A percentile compares a stretch with the other conserved stretches of the same genome.
Evolutionary conservation across 2,888 invertebrate species (phyloP).

Genomic region (Lomographa bimaculata): DNA sequence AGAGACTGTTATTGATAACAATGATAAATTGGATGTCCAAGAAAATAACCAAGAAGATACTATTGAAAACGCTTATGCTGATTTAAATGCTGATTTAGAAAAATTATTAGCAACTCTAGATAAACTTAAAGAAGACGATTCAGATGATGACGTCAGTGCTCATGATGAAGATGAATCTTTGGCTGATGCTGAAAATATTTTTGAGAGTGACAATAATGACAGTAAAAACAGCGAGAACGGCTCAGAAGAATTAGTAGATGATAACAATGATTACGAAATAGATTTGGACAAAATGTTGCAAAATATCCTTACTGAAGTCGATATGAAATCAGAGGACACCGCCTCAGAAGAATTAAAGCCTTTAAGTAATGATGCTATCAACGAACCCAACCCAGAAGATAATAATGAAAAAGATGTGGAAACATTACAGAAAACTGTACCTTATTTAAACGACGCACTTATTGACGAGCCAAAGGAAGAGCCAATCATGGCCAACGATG

Average conservation of each 20-base stretch:
- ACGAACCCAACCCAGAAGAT: slow-evolving; percentile 29
- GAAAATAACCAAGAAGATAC: slow-evolving; percentile 41
- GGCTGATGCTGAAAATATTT: slow-evolving; percentile 29
- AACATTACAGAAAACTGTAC: slow-evolving; percentile 2
- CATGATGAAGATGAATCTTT: slow-evolving; percentile 22
- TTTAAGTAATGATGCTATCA: slow-evolving; percentile 22
- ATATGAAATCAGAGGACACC: slow-evolving; percentile 18
- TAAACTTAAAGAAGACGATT: slow-evolving; percentile 43
- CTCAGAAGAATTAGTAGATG: slow-evolving; percentile 24
- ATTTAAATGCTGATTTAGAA: slow-evolving; percentile 56
- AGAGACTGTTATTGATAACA: slow-evolving; percentile 8
- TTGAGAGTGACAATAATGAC: slow-evolving; percentile 12
- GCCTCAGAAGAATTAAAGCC: slow-evolving; percentile 15
- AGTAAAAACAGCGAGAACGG: slow-evolving; percentile 11
- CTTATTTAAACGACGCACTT: slow-evolving; percentile 50
- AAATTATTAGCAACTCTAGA: slow-evolving; percentile 52
- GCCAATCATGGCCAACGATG: slow-evolving; percentile 13
- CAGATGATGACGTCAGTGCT: slow-evolving; percentile 27
- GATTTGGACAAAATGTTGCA: slow-evolving; percentile 38
- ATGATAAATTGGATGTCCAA: no score
- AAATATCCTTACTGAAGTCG: slow-evolving; percentile 24
- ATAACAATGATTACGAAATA: slow-evolving; percentile 26
- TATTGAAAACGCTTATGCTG: slow-evolving; percentile 47
- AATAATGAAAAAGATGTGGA: slow-evolving; percentile 23
- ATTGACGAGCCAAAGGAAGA: slow-evolving; percentile 31